Percentiles rank a stretch among this genome's conserved stretches.
phyloP scores from a whole-genome alignment of 1,140 invertebrate genomes.

The Meloidogyne chitwoodi region DNA sequence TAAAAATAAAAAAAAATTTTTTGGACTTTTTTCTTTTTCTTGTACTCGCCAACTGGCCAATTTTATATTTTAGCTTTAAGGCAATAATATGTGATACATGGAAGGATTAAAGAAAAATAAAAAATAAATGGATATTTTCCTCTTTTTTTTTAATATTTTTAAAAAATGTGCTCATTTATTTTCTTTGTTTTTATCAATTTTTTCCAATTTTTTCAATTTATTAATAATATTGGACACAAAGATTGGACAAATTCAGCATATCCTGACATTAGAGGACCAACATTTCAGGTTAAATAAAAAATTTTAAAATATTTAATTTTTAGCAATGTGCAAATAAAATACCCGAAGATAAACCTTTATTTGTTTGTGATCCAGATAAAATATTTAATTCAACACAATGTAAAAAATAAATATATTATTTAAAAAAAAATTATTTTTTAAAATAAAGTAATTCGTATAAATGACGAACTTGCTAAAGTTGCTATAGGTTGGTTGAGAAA shows the following conservation, averaged over 20 bases:
- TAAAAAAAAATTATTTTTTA: neutral
- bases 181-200: neutral
- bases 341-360: slow-evolving; percentile 40
- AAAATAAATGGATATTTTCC: neutral
- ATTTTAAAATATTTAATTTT: neutral
- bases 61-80: no score
- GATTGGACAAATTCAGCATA: slow-evolving; percentile 47
- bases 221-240: slow-evolving; percentile 2
- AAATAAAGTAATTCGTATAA: slow-evolving; percentile 48
- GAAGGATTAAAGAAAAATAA: neutral
- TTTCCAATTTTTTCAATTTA: neutral
- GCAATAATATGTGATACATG: no score
- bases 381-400: slow-evolving; percentile 58
- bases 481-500: slow-evolving; percentile 28
- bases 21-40: no score
- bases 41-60: no score
- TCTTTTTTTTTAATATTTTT: no score
- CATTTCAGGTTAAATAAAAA: slow-evolving; percentile 27
- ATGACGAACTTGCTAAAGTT: slow-evolving; percentile 48
- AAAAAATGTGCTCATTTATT: neutral
- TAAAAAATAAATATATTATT: slow-evolving; percentile 22
- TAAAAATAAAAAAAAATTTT: no score
- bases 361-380: slow-evolving; percentile 58
- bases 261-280: slow-evolving; percentile 46
- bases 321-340: slow-evolving; percentile 30